Evolutionary conservation across 2,797 vertebrate genomes (phyloP), one percentile per base, ranked within the genome.

Genomic region (Oreonectes daqikongensis): DNA sequence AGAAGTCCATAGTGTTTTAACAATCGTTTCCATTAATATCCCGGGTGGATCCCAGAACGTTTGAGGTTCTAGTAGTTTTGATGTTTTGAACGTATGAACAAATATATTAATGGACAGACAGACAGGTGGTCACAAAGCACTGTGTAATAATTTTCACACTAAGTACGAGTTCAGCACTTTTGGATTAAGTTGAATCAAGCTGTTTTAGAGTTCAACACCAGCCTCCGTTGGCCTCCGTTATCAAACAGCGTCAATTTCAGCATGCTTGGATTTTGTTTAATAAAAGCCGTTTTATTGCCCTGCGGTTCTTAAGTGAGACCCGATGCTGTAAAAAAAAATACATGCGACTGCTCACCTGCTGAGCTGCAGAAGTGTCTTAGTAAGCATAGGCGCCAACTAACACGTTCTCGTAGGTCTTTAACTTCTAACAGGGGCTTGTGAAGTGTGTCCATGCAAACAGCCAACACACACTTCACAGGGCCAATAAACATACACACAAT

Each of bases 261-360:
- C 66, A 53, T 57, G 28, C 18, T 66, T 57, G 60, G 63, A 63
- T 77, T 61, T 79, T 75, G 60, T 30, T 75, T 57, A 52, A 65
- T 63, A 71, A 67, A 60, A 71, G 22, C 6, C 24, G 44, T 75
- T 80, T 14, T 40, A 50, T 63, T 46, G 22, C 5, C 7, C 18
- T 52, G 59, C 68, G 44, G 71, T 42, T 48, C 22, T 79, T 74
- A 71, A 78, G 48, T 66, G 70, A 74, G 80, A 65, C 38, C 72
- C 79, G 79, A 70, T 7, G 53, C 80, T 64, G 72, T 66, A 63
- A 82, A 69, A 50, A 69, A 28, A 59, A 15, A 6, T 77, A 68
- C 71, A 63, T 79, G 68, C 50, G 78, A 72, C 78, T 80, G 78
- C 73, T 86, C 81, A 81, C 84, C 84, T 84, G 86, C 84, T 82